Base-by-base conservation (phyloP, 2,113 vertebrate species). In the Mandrillus leucophaeus region DNA sequence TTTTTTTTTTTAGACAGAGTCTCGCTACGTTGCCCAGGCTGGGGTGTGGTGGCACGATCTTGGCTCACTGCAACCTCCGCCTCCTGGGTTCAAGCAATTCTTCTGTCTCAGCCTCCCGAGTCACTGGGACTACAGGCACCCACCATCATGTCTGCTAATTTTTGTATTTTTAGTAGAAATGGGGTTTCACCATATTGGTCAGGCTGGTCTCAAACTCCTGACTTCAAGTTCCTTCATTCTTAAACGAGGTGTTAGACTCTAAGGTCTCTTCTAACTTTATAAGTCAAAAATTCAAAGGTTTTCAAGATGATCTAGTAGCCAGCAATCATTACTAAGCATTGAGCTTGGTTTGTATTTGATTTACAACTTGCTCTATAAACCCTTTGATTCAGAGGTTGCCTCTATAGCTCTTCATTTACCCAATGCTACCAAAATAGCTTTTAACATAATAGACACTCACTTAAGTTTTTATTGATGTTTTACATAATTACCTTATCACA, bases 401-500 rank as follows among this genome's bases (percentile, higher is more conserved):
- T 93, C 40, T 75, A n/a, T 79, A 50, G 8, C 1, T 90, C 45
- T 90, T 70, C 52, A 70, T 93, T 96, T 95, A 91, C 17, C 22
- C 68, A 88, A 18, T 83, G 40, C 23, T 64, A 93, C 38, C 40
- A 94, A 88, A 83, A 70, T 70, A 89, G 30, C n/a, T 68, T 83
- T 94, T 75, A 32, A 92, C 6, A 14, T 87, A 88, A 81, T 84
- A 96, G 43, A 22, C 95, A 32, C 75, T 96, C 76, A 94, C 3
- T 97, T 86, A 97, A 96, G 40, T 72, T 76, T 97, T 93, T 95
- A 92, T 81, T 84, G 50, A 87, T 81, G 25, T 88, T 50, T 78
- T 91, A 59, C 43, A 48, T 96, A 55, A 90, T 91, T 91, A 83
- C 30, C 85, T 93, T 80, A 89, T 95, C 45, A 61, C 27, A 83